phyloP scores from a whole-genome alignment of 2,797 vertebrate species.

The Crenichthys baileyi region DNA sequence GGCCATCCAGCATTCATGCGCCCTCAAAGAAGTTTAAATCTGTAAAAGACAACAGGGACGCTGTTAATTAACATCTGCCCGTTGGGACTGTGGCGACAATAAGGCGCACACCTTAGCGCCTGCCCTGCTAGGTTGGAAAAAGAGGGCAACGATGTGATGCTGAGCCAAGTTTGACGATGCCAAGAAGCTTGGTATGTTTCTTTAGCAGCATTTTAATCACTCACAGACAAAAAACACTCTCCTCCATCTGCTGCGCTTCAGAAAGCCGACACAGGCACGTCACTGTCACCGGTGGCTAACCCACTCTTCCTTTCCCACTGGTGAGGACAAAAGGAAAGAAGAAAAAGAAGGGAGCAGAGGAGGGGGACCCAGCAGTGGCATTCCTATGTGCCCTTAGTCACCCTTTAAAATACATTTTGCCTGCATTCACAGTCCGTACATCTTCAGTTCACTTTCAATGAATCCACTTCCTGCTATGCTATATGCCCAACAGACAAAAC shows the following conservation, averaged over 20 bases:
- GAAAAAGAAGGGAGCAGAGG: constrained; percentile 32
- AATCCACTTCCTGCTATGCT: constrained; percentile 35
- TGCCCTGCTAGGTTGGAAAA: constrained; percentile 58
- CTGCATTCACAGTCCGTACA: constrained; percentile 20
- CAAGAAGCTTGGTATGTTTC: constrained; percentile 71
- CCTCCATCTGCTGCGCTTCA: constrained; percentile 67
- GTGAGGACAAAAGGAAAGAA: constrained; percentile 57
- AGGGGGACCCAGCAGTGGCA: constrained; percentile 46
- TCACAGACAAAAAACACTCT: constrained; percentile 40
- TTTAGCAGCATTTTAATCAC: constrained; percentile 73
- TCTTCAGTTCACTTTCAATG: constrained; percentile 22
- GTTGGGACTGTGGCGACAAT: constrained; percentile 16
- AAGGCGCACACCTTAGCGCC: constrained; percentile 36
- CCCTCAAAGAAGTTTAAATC: constrained; percentile 50
- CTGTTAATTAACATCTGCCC: constrained; percentile 53
- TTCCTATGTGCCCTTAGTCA: constrained; percentile 54
- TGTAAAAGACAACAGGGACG: constrained; percentile 46
- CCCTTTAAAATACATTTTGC: constrained; percentile 23
- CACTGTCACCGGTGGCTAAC: constrained; percentile 73
- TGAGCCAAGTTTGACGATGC: constrained; percentile 66
- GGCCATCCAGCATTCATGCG: constrained; percentile 26
- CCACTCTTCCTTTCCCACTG: constrained; percentile 53
- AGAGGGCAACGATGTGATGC: constrained; percentile 64
- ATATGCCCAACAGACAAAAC: constrained; percentile 6
- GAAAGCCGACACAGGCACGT: constrained; percentile 67